Conservation (phyloP, 2,888 invertebrate genomes). For the Cantharis rustica region DNA sequence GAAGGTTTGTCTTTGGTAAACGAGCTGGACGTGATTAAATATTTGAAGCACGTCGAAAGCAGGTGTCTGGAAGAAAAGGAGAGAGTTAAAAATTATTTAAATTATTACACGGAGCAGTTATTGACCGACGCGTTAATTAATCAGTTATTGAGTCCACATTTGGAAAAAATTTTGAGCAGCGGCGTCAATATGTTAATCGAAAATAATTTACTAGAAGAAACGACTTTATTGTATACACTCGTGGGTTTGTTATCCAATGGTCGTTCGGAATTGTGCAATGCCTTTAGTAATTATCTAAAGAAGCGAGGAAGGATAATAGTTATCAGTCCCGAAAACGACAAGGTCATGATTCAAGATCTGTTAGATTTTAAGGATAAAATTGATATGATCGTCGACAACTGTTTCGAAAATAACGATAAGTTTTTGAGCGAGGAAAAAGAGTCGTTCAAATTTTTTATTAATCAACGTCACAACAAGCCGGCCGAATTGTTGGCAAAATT, state of each 20-base stretch:
- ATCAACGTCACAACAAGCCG: slow-evolving; percentile 94
- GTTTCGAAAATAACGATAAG: slow-evolving; percentile 89
- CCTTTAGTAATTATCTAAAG: slow-evolving; percentile 92
- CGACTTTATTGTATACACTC: slow-evolving; percentile 84
- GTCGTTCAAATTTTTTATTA: slow-evolving; percentile 95
- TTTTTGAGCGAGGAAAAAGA: slow-evolving; percentile 91
- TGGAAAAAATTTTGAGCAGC: slow-evolving; percentile 83
- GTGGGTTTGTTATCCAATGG: slow-evolving; percentile 88
- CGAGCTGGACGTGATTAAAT: slow-evolving; percentile 82
- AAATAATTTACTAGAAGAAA: slow-evolving; percentile 81
- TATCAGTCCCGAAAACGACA: slow-evolving; percentile 92
- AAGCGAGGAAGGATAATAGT: slow-evolving; percentile 92
- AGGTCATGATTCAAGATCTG: slow-evolving; percentile 88
- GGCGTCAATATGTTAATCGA: slow-evolving; percentile 87
- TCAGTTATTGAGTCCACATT: slow-evolving; percentile 86
- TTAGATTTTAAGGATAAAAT: slow-evolving; percentile 95
- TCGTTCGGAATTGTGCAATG: slow-evolving; percentile 77
- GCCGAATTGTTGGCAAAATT: slow-evolving; percentile 98
- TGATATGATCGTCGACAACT: slow-evolving; percentile 84
- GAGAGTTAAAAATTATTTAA: slow-evolving; percentile 84
- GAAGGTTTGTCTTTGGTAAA: slow-evolving; percentile 89
- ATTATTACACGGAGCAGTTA: slow-evolving; percentile 84
- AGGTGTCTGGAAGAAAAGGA: slow-evolving; percentile 89
- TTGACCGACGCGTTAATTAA: slow-evolving; percentile 86
- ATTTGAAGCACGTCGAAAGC: slow-evolving; percentile 80